Conservation (phyloP, 2,797 vertebrate genomes). For the Gallinago stenura region DNA sequence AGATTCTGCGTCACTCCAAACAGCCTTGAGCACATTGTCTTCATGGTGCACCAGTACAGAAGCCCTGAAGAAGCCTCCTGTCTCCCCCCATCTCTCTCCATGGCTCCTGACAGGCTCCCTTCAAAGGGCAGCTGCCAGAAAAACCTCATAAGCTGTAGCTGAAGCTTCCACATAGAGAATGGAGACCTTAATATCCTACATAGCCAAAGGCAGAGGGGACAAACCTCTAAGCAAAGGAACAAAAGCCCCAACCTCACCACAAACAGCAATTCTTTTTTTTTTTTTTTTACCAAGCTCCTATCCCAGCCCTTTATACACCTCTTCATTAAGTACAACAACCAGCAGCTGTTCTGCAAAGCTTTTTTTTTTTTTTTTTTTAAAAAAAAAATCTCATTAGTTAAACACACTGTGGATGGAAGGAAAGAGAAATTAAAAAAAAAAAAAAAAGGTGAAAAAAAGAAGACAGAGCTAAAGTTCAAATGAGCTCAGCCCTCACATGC, state of each 20-base stretch:
- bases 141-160: neutral
- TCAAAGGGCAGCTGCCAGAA: neutral
- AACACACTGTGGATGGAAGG: too few species aligned
- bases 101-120: neutral
- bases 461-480: neutral
- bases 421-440: neutral
- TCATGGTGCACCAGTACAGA: neutral
- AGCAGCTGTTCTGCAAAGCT: neutral
- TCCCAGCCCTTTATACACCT: neutral
- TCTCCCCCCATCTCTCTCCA: neutral
- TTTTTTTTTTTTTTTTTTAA: neutral
- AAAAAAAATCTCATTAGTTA: neutral
- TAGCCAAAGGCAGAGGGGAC: neutral
- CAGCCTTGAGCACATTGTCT: fast-evolving
- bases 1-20: neutral
- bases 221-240: neutral
- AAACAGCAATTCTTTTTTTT: neutral
- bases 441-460: neutral
- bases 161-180: fast-evolving
- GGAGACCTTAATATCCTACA: neutral
- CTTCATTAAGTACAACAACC: neutral
- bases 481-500: neutral
- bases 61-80: neutral
- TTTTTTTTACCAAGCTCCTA: neutral
- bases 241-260: neutral